A percentile compares a stretch with the other conserved stretches of the same genome.
These are phyloP conservation scores for Tenthredo mesomela DNA, from an alignment of 2,888 invertebrate genomes.

Conservation along the genomic window DNA sequence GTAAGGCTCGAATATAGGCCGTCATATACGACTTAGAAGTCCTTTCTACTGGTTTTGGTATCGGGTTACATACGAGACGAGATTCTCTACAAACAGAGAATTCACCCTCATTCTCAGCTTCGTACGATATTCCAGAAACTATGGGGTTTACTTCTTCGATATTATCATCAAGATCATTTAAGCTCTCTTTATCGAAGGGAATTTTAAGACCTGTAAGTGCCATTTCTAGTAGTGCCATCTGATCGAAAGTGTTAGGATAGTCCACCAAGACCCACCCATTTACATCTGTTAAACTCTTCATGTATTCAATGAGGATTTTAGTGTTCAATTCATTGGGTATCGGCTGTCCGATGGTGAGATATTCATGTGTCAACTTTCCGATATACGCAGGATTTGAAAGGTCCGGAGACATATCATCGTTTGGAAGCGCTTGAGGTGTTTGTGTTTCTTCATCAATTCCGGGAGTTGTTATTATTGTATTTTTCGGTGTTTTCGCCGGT, in stretches of 20 bases:
- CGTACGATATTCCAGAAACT: slow-evolving; percentile 69
- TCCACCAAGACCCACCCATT: slow-evolving; percentile 84
- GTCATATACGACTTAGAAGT: slow-evolving; percentile 81
- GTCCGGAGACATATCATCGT: slow-evolving; percentile 78
- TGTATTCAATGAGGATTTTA: slow-evolving; percentile 82
- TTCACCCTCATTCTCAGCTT: slow-evolving; percentile 77
- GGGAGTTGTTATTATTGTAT: slow-evolving; percentile 60
- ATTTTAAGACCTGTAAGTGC: slow-evolving; percentile 80
- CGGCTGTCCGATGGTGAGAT: slow-evolving; percentile 80
- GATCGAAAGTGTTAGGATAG: slow-evolving; percentile 81
- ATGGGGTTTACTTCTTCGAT: slow-evolving; percentile 64
- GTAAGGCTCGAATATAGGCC: slow-evolving; percentile 79
- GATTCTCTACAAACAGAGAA: slow-evolving; percentile 78
- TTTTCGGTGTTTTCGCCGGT: slow-evolving; percentile 76
- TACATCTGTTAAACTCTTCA: slow-evolving; percentile 79
- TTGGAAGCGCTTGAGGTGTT: slow-evolving; percentile 82
- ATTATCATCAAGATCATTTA: slow-evolving; percentile 69
- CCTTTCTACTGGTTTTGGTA: slow-evolving; percentile 73
- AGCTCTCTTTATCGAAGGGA: slow-evolving; percentile 76
- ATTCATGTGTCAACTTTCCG: slow-evolving; percentile 81
- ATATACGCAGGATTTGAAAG: slow-evolving; percentile 79
- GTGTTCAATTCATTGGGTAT: slow-evolving; percentile 81
- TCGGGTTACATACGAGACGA: slow-evolving; percentile 80
- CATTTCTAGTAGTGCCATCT: slow-evolving; percentile 82
- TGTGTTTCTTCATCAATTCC: slow-evolving; percentile 79